Conservation (phyloP, 1,140 invertebrate genomes). For the Zaprionus kolodkinae region DNA sequence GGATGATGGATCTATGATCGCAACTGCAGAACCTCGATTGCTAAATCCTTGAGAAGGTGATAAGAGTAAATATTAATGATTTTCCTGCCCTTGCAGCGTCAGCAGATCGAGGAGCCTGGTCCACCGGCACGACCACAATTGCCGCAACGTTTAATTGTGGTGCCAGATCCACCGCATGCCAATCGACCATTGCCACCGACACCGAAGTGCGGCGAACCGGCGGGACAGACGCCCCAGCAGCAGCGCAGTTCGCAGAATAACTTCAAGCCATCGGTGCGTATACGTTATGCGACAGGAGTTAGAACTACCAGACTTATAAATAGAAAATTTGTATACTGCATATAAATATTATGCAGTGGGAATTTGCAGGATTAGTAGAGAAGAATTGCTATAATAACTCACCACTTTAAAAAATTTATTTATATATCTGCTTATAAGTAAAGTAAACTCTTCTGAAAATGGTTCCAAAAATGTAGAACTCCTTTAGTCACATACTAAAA, state of each 20-base stretch:
- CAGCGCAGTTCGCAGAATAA: conserved; percentile 91
- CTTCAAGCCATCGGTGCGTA: conserved; percentile 92
- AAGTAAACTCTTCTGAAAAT: not conserved
- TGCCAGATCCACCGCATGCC: conserved; percentile 87
- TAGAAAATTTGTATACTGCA: not conserved
- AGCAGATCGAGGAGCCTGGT: conserved; percentile 89
- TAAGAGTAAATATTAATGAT: too few species aligned
- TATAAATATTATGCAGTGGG: not conserved
- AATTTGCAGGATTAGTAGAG: not conserved
- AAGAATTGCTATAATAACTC: not conserved
- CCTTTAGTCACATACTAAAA: not conserved
- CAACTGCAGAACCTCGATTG: too few species aligned
- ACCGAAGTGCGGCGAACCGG: conserved; percentile 85
- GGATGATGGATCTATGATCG: too few species aligned
- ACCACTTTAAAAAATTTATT: not conserved
- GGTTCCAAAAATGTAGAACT: not conserved
- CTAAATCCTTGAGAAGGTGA: too few species aligned
- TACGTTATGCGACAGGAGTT: conserved; percentile 10
- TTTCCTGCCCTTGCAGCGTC: conserved; percentile 76
- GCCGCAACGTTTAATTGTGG: conserved; percentile 94
- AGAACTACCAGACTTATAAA: not conserved
- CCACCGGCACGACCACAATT: conserved; percentile 93
- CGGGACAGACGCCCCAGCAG: conserved; percentile 83
- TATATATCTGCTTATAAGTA: not conserved
- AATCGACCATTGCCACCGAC: conserved; percentile 93